A percentile compares a stretch with the other conserved stretches of the same genome.
phyloP scores from a whole-genome alignment of 2,113 vertebrate species.

The Nansenia antarctica region DNA sequence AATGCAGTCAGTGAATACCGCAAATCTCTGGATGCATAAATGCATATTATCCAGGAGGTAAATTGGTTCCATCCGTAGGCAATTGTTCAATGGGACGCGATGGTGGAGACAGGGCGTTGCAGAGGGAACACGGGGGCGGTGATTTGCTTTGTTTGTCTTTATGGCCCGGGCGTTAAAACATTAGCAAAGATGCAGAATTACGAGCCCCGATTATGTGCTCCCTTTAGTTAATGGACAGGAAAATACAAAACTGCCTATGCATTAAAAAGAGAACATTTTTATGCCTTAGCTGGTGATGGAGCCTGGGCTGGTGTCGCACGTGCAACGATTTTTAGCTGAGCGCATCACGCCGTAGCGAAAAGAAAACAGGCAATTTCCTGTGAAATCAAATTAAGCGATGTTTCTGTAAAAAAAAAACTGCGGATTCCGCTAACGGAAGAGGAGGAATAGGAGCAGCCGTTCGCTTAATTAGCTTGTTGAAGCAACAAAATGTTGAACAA shows the following conservation, averaged over 20 bases:
- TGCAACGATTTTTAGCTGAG: constrained; percentile 24
- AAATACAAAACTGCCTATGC: constrained; percentile 61
- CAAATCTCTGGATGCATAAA: constrained; percentile 37
- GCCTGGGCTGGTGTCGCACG: constrained; percentile 26
- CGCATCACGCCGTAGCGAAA: neutral
- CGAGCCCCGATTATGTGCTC: constrained; percentile 51
- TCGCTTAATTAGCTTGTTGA: constrained; percentile 43
- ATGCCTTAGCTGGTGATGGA: constrained; percentile 62
- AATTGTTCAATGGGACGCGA: constrained; percentile 26
- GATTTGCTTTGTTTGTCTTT: constrained; percentile 12
- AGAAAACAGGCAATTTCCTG: constrained; percentile 41
- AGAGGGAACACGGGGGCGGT: constrained; percentile 6
- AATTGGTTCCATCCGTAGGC: constrained; percentile 28
- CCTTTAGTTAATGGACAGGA: constrained; percentile 68
- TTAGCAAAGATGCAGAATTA: constrained; percentile 57
- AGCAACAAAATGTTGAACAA: constrained; percentile 30
- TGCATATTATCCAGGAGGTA: constrained; percentile 41
- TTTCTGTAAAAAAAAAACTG: constrained; percentile 29
- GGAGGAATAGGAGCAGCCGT: constrained; percentile 25
- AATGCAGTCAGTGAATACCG: constrained; percentile 14
- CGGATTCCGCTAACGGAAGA: constrained; percentile 35
- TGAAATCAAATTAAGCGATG: constrained; percentile 46
- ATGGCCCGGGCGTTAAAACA: constrained; percentile 28
- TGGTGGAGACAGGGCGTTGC: constrained; percentile 16
- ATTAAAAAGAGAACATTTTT: constrained; percentile 51